Base-by-base conservation (phyloP, 2,888 invertebrate genomes). In the Cantharis nigra region DNA sequence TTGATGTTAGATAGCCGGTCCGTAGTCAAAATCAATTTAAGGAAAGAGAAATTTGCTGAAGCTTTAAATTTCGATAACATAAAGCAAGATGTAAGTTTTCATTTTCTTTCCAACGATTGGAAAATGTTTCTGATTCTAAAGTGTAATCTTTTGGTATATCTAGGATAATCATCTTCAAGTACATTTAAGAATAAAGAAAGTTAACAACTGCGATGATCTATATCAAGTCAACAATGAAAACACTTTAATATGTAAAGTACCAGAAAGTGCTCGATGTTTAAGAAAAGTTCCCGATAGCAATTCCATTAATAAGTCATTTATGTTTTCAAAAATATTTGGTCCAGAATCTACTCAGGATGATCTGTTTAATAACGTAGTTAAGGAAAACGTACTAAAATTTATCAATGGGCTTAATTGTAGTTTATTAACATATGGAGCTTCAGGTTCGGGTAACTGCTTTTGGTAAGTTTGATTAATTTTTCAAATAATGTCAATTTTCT, bases 361-460 rank as follows among this genome's bases (percentile, higher is more conserved):
- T 18, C 69, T 87, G 63, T 88, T 87, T 78, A 80, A 87, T 77
- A 18, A 71, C 16, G 80, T 85, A 18, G 83, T 88, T 10, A 30
- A 30, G 30, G 81, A 80, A 9, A 85, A 84, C 77, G 78, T 87
- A 3, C 70, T 86, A 9, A 75, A 81, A 69, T 87, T 86, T 78
- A 84, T 87, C 18, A 86, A 91, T 3, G 92, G 96, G 0, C 92
- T 93, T 79, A 95, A 93, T 87, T 93, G 93, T 75, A 93, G 95
- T 0, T 89, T 97, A 0, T 92, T 98, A 81, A 94, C 95, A 0
- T 97, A 97, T 87, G 98, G 98, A 9, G 94, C 96, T 0, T 96
- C 96, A 0, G 96, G 96, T 75, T 95, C 97, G 0, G 98, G 98
- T 26, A 97, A 97, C 87, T 26, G 3, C 14, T 75, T 26, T 13